Conservation (phyloP, 2,797 vertebrate species). For the Nannoperca australis region DNA sequence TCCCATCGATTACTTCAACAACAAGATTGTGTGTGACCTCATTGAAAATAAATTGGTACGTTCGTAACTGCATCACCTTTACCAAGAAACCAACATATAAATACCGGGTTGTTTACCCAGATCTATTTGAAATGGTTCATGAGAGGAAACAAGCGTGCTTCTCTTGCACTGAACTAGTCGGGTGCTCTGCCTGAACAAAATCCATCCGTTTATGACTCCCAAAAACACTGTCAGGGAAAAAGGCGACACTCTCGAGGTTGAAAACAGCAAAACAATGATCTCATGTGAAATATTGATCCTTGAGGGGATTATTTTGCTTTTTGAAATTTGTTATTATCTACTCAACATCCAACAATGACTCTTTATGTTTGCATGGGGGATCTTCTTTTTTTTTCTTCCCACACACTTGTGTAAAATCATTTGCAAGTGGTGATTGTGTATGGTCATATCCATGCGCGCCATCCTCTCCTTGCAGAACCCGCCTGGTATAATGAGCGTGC, state of each 20-base stretch:
- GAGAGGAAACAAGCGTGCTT: not conserved
- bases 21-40: constrained; percentile 98
- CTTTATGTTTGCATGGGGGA: not conserved
- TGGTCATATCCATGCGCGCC: not conserved
- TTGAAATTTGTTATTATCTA: not conserved
- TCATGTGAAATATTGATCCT: not conserved
- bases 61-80: not conserved
- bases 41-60: constrained; percentile 98
- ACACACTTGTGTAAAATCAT: constrained; percentile 1
- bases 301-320: not conserved
- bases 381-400: not conserved
- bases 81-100: not conserved
- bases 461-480: constrained; percentile 86
- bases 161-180: not conserved
- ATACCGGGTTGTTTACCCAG: not conserved
- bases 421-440: not conserved
- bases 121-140: not conserved
- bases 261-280: not conserved
- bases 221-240: not conserved
- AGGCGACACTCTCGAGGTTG: not conserved
- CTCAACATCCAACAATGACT: not conserved
- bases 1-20: constrained; percentile 98
- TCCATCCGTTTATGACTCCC: not conserved
- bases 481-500: constrained; percentile 95
- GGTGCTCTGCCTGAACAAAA: not conserved